Evolutionary conservation across 2,888 invertebrate species (phyloP), one percentile per base, ranked within the genome.

Genomic region (Nysson spinosus): DNA sequence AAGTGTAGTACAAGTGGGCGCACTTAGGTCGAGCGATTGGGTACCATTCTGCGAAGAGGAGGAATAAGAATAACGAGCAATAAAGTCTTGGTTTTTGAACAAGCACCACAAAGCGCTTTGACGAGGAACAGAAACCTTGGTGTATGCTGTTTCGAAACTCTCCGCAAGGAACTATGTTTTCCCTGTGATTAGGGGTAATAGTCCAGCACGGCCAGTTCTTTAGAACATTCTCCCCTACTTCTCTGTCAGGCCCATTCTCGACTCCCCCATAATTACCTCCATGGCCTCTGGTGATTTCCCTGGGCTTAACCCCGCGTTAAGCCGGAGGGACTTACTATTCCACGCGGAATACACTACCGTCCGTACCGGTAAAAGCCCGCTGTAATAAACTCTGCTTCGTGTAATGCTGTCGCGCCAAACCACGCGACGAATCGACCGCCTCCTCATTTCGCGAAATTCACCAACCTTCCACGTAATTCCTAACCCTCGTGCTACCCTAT

Each of bases 101-200:
- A n/a, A n/a, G n/a, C n/a, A n/a, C n/a, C n/a, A n/a, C n/a, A n/a
- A n/a, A n/a, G 28, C n/a, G 9, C n/a, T n/a, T n/a, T 28, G 28
- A 9, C 28, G 28, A 2, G 5, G 4, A 28, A 3, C 6, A 6
- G 28, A 9, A n/a, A n/a, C 5, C 7, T 19, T 19, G 22, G 43
- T 43, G 17, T 11, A 40, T 56, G 26, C 32, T 14, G 14, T 46
- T 28, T 35, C 39, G 20, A 32, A 43, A 30, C 30, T 12, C 30
- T 39, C 19, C 22, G 22, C 42, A 34, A 58, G 55, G 43, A 42
- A 28, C 51, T 44, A 35, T 52, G 63, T 70, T 70, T 63, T 66
- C 52, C 39, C 50, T 61, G 51, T 72, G 72, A 77, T 75, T 75
- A 67, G 70, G 61, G 61, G 64, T 75, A 71, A 75, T 72, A 69